These are phyloP conservation scores for Drosophila percnosoma DNA, from an alignment of 2,888 invertebrate species.

Conservation along the genomic window DNA sequence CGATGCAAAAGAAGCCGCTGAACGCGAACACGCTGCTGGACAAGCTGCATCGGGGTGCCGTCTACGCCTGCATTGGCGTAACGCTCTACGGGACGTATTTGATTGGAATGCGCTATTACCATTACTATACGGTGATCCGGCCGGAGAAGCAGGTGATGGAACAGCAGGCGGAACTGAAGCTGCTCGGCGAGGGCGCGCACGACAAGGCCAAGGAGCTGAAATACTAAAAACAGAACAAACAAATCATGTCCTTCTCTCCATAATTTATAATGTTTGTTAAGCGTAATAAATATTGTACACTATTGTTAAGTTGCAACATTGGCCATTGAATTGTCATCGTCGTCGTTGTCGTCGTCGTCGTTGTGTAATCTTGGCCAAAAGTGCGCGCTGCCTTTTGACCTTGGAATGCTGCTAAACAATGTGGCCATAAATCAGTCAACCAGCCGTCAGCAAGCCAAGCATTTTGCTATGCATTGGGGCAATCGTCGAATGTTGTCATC, in stretches of 20 bases:
- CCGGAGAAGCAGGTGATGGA: conserved; percentile 85
- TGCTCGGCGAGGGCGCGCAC: conserved; percentile 85
- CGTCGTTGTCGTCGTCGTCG: conserved; percentile 4
- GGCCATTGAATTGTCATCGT: not conserved
- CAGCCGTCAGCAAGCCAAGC: conserved; percentile 10
- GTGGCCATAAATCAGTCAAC: conserved; percentile 58
- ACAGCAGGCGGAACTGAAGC: conserved; percentile 84
- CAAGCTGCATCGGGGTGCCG: conserved; percentile 86
- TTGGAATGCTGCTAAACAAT: conserved; percentile 44
- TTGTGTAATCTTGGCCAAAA: conserved; percentile 62
- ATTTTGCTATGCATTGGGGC: conserved; percentile 12
- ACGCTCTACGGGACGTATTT: conserved; percentile 86
- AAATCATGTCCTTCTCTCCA: conserved; percentile 11
- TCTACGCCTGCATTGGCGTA: conserved; percentile 86
- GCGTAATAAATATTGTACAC: conserved; percentile 57
- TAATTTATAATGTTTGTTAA: conserved; percentile 52
- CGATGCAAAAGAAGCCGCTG: conserved; percentile 82
- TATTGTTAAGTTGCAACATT: conserved; percentile 3
- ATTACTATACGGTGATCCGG: conserved; percentile 85
- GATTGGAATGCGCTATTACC: conserved; percentile 85
- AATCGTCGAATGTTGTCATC: conserved; percentile 49
- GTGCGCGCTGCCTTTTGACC: conserved; percentile 1
- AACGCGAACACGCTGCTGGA: conserved; percentile 84
- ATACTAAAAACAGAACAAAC: conserved; percentile 50
- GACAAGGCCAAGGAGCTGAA: conserved; percentile 84